Evolutionary conservation across 1,140 invertebrate genomes (phyloP), one percentile per base, ranked within the genome.

Genomic region (Mercenaria mercenaria): DNA sequence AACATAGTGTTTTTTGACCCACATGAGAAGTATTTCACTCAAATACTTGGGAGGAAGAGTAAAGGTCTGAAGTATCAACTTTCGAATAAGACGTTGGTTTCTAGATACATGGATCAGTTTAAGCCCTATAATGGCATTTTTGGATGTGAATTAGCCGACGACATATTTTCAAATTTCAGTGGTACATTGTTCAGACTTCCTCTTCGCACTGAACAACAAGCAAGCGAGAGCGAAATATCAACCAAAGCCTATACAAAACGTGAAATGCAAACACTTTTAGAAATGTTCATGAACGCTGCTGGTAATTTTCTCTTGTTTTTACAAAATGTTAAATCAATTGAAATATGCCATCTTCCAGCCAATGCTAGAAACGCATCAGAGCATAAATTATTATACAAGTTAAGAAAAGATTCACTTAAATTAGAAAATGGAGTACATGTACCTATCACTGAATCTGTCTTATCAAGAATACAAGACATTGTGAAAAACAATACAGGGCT

Each of bases 171-270:
- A 6, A 8, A 39, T 10, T 91, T 79, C 80, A 37, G 92, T 61
- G 94, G 93, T 13, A 95, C 94, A n/a, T 87, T 95, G 43, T 95
- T 95, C 32, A 80, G 95, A 47, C 91, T 95, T 77, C 94, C 94
- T 13, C 89, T 95, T 39, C 87, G 95, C 84, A 94, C 92, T 29
- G 67, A 88, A 26, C 59, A 88, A 20, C 93, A 95, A 77, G 92
- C 94, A 20, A 23, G 74, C 18, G 56, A 91, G 29, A 95, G 94
- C 88, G 91, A 93, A 88, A 95, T 95, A 29, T 93, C 91, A 52
- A 69, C 90, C 8, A 79, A 91, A 37, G 67, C 91, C 20, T 95
- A 95, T 83, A 90, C 93, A 18, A 72, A 91, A 26, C 18, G 64
- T n/a, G 92, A 95, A 77, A 90, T 95, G 67, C 89, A 83, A 39